Evolutionary conservation across 2,113 vertebrate species (phyloP).

Genomic region (Oriolus oriolus): DNA sequence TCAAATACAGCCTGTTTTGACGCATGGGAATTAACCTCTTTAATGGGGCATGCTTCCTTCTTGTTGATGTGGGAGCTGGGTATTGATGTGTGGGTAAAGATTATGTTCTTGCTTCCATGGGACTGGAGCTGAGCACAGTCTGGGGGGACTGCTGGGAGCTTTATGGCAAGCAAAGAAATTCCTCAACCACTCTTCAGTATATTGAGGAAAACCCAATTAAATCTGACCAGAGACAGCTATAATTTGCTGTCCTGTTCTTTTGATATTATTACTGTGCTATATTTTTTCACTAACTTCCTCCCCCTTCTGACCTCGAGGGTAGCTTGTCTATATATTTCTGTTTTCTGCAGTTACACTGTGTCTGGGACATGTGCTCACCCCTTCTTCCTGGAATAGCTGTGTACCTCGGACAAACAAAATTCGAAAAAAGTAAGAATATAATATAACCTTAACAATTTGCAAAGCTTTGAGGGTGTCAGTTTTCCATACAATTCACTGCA

Average conservation of each 20-base stretch:
- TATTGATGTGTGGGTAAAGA: slow-evolving; percentile 55
- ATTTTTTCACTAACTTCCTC: slow-evolving; percentile 35
- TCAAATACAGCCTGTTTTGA: slow-evolving; percentile 27
- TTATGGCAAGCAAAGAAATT: slow-evolving; percentile 61
- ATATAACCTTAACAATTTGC: background rate
- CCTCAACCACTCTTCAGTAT: slow-evolving; percentile 18
- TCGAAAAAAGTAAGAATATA: background rate
- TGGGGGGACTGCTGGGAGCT: slow-evolving; percentile 42
- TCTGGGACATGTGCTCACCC: background rate
- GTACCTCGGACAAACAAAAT: background rate
- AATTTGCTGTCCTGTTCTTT: slow-evolving; percentile 46
- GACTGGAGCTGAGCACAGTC: slow-evolving; percentile 45
- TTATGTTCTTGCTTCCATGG: slow-evolving; percentile 51
- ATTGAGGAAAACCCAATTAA: slow-evolving; percentile 56
- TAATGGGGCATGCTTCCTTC: slow-evolving; percentile 51
- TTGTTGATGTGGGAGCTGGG: slow-evolving; percentile 28
- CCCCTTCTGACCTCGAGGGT: background rate
- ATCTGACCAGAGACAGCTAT: slow-evolving; percentile 45
- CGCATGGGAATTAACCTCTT: slow-evolving; percentile 19
- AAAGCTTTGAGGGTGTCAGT: background rate
- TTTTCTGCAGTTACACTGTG: background rate
- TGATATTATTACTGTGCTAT: slow-evolving; percentile 28
- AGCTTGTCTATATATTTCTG: background rate
- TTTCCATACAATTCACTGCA: background rate
- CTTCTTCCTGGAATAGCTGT: background rate